Evolutionary conservation across 1,140 invertebrate genomes (phyloP), one percentile per base, ranked within the genome.

Genomic region (Danaus plexippus): DNA sequence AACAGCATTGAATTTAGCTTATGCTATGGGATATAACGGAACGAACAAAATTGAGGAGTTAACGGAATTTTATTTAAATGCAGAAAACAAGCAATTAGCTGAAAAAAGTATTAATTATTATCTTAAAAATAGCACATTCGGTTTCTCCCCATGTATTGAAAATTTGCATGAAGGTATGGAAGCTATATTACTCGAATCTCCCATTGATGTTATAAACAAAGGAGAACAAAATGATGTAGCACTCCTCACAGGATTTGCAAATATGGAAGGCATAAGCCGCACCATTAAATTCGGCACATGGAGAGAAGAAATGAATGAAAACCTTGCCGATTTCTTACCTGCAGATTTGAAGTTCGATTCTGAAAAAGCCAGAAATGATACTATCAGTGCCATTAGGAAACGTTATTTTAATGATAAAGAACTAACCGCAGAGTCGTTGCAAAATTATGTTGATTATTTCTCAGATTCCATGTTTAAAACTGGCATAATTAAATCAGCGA

Each of bases 381-480:
- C 76, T 4, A 71, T 74, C 1, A 66, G 68, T 9, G 61, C 70
- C 11, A 61, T 87, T 12, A 79, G 75, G 55, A 49, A 77, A 47
- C 53, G 63, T 55, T 87, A 87, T 54, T 87, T 87, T 22, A 66
- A 82, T 53, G 66, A 61, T n/a, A 66, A 83, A 59, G 56, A 75
- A 50, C 49, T 83, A 7, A 65, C 61, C 43, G 51, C 59, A 13
- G 64, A 77, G 44, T 73, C 61, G 9, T 51, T 83, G 10, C 61
- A 74, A 63, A 64, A 45, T 7, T 87, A 81, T 13, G 54, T 87
- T 40, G 69, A 87, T 64, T 87, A 84, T 45, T 85, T 85, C 45
- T 81, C 79, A 8, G 84, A 84, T 62, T 59, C 72, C 8, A 85
- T 87, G 81, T 87, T 87, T 54, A 84, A 77, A 47, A 78, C 82